Percentiles rank a stretch among this genome's conserved stretches.
phyloP scores from a whole-genome alignment of 2,888 invertebrate species.

The Sepiola atlantica region DNA sequence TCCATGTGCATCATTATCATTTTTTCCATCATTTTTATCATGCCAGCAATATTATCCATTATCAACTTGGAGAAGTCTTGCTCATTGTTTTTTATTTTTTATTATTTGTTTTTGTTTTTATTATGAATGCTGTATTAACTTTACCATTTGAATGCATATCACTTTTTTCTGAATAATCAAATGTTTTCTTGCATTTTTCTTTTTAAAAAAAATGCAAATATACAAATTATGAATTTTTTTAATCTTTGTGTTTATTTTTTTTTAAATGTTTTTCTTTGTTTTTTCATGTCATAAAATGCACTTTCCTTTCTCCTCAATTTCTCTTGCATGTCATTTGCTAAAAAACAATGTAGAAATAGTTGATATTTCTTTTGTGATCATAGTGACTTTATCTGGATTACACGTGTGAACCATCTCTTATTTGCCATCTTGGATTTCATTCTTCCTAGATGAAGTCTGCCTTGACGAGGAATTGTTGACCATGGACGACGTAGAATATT shows the following conservation, averaged over 20 bases:
- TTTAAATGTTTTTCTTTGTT: background rate
- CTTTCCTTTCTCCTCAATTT: constrained; percentile 1
- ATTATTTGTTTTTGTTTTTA: background rate
- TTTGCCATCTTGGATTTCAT: too few relatives aligned
- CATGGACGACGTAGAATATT: too few relatives aligned
- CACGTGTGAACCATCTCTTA: too few relatives aligned
- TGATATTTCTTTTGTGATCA: background rate
- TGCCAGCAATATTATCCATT: background rate
- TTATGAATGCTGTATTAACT: background rate
- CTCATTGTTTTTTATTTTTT: too few relatives aligned
- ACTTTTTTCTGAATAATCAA: background rate
- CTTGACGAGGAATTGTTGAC: too few relatives aligned
- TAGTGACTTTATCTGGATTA: background rate
- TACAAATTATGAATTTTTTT: background rate
- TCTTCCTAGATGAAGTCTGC: too few relatives aligned
- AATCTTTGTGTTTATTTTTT: background rate
- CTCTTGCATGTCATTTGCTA: background rate
- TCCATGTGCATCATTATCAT: background rate
- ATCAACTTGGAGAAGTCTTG: background rate
- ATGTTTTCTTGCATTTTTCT: background rate
- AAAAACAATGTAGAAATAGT: background rate
- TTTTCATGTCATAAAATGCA: background rate
- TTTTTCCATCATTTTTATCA: background rate
- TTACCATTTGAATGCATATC: background rate
- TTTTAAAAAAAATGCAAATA: background rate